Percentiles rank a stretch among this genome's conserved stretches.
Evolutionary conservation across 2,888 invertebrate species (phyloP).

Genomic region (Thymelicus acteon): DNA sequence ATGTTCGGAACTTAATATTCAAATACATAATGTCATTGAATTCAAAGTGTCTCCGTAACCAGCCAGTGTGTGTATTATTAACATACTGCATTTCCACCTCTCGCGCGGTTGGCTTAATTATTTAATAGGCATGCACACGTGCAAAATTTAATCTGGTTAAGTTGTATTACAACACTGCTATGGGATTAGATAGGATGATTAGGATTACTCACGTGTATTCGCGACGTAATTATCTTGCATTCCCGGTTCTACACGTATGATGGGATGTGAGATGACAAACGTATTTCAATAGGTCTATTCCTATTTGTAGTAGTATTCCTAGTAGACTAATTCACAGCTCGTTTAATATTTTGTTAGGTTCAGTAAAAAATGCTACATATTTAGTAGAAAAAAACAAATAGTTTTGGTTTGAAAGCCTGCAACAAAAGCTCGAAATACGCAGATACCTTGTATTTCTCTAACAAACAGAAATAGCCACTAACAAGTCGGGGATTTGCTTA

Average conservation of each 20-base stretch:
- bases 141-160: conserved; percentile 32
- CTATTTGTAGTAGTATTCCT: background rate
- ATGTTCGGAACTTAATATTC: too few species aligned
- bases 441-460: conserved; percentile 1
- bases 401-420: background rate
- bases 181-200: conserved; percentile 31
- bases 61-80: background rate
- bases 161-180: conserved; percentile 16
- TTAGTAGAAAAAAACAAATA: too few species aligned
- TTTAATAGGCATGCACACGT: conserved; percentile 18
- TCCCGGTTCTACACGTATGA: background rate
- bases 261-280: too few species aligned
- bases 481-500: conserved; percentile 22
- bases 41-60: too few species aligned
- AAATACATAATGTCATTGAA: too few species aligned
- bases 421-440: background rate
- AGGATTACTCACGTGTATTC: conserved; percentile 30
- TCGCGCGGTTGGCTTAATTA: conserved; percentile 21
- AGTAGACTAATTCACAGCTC: too few species aligned
- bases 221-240: conserved; percentile 26
- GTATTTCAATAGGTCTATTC: background rate
- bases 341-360: too few species aligned
- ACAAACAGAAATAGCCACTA: conserved; percentile 24
- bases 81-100: conserved; percentile 10
- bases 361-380: too few species aligned